A percentile compares a stretch with the other conserved stretches of the same genome.
Conservation (phyloP, 2,797 vertebrate genomes). For the Chloroceryle amazona region DNA sequence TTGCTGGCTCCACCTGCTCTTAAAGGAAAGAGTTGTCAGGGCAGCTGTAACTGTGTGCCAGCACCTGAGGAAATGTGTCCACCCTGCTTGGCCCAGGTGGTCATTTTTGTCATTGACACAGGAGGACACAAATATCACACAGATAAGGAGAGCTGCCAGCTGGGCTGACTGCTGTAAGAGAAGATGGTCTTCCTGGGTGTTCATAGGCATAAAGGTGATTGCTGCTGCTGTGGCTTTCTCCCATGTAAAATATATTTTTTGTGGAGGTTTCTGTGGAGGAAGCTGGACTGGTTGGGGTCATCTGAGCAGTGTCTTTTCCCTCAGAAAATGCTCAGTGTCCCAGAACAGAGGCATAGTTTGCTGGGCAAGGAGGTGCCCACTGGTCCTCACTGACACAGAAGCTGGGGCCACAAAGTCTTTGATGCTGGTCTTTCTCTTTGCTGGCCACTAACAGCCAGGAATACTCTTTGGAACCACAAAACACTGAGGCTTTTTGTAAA, state of each 20-base stretch:
- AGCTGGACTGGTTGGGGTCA: neutral
- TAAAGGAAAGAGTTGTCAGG: fast-evolving
- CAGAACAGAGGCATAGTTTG: neutral
- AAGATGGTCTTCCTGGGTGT: neutral
- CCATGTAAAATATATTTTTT: neutral
- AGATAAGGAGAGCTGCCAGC: fast-evolving
- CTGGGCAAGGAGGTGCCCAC: neutral
- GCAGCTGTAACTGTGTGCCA: neutral
- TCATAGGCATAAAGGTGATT: constrained; percentile 34
- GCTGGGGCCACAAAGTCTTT: neutral
- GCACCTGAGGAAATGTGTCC: neutral
- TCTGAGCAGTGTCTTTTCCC: neutral
- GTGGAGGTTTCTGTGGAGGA: neutral
- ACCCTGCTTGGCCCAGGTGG: fast-evolving
- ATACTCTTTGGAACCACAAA: neutral
- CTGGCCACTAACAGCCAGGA: neutral
- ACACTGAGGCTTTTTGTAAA: neutral
- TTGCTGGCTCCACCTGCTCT: neutral
- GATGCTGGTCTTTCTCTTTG: neutral
- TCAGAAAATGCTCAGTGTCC: fast-evolving
- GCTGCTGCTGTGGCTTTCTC: neutral
- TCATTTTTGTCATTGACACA: neutral
- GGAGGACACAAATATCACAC: neutral
- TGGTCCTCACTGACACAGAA: neutral
- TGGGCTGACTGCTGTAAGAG: neutral